These are phyloP conservation scores for Netelia virgata DNA, from an alignment of 2,888 invertebrate species.

Conservation along the genomic window DNA sequence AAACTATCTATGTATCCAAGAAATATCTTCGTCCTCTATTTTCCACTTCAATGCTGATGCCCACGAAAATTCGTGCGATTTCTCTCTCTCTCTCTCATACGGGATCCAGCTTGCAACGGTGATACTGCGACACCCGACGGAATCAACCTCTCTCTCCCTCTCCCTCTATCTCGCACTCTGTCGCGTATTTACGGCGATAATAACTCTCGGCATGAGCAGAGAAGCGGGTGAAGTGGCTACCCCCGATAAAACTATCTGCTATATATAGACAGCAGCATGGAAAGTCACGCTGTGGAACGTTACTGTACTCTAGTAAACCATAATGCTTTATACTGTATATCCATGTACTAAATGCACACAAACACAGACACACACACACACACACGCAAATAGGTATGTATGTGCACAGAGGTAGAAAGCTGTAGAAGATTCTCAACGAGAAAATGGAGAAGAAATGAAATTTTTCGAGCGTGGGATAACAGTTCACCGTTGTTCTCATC, in stretches of 20 bases:
- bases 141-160: not conserved
- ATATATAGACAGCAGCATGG: slow-evolving; percentile 33
- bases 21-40: slow-evolving; percentile 36
- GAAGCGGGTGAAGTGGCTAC: slow-evolving; percentile 63
- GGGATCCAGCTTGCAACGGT: not conserved
- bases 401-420: not conserved
- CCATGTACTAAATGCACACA: not conserved
- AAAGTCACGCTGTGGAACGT: slow-evolving; percentile 44
- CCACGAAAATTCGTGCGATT: slow-evolving; percentile 26
- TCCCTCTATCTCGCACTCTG: slow-evolving; percentile 24
- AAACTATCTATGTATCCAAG: not conserved
- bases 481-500: not conserved
- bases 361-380: not conserved
- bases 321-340: slow-evolving; percentile 39
- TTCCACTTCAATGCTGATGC: slow-evolving; percentile 54
- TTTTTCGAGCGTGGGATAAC: slow-evolving; percentile 43
- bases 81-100: slow-evolving; percentile 6
- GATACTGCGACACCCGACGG: slow-evolving; percentile 47
- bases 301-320: slow-evolving; percentile 22
- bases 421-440: slow-evolving; percentile 24
- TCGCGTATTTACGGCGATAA: slow-evolving; percentile 65
- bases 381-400: not conserved
- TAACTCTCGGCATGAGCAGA: slow-evolving; percentile 65
- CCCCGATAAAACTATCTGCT: slow-evolving; percentile 63
- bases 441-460: slow-evolving; percentile 31